Evolutionary conservation across 2,888 invertebrate genomes (phyloP), one percentile per base, ranked within the genome.

Genomic region (Conistra vaccinii): DNA sequence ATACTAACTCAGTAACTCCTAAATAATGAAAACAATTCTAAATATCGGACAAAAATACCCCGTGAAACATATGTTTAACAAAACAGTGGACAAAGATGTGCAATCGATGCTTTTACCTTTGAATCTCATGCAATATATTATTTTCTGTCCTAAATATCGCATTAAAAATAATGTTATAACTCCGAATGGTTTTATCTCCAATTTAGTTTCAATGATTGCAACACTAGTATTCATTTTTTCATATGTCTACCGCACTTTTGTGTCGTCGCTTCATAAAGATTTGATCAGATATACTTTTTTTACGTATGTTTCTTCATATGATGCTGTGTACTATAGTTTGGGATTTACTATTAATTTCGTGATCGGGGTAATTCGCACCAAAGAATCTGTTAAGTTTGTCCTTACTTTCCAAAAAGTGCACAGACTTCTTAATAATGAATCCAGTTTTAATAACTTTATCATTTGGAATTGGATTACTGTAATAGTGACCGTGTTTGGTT

Each of bases 61-160:
- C 0, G 51, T 51, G 51, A 20, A 48, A 48, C 5, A 45, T 45
- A 48, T 51, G 7, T 51, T 48, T 48, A 23, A 48, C 51, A 51
- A 51, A 0, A 51, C 20, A 23, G 51, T 51, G 51, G 51, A 53
- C 51, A 2, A 68, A 67, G 67, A 76, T n/a, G 20, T 76, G 4
- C 77, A 76, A 14, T 67, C 67, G 10, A 61, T 76, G 29, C 32
- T 76, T 35, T 26, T 55, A 0, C 76, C 67, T 20, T 61, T 76
- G 23, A 76, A 76, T 53, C 10, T 76, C n/a, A 61, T 76, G 60
- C 77, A 76, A 14, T 53, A 53, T 53, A 53, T n/a, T 10, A 10
- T 10, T 7, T 42, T 42, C 20, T 62, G 26, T 35, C 35, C 26
- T 42, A 48, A 48, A 48, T 48, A 48, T 48, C 20, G 20, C 48